Conservation (phyloP, 2,888 invertebrate species). For the Drosophila nr. fundita region DNA sequence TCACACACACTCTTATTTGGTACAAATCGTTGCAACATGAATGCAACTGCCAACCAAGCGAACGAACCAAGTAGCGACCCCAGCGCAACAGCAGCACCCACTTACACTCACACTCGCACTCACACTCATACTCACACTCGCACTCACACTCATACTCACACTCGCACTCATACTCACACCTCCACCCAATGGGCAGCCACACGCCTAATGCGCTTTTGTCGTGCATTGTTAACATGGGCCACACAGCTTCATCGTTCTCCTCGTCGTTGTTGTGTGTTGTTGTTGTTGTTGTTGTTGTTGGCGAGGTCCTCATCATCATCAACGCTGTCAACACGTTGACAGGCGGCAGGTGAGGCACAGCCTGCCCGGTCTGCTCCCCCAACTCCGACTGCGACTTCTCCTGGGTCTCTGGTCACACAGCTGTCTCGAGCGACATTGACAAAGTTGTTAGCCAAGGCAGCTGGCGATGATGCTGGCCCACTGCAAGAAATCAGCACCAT, state of each 20-base stretch:
- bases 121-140: background rate
- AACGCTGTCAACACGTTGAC: slow-evolving; percentile 73
- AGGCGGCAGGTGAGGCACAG: slow-evolving; percentile 40
- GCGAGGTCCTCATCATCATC: slow-evolving; percentile 56
- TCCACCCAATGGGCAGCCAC: slow-evolving; percentile 44
- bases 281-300: slow-evolving; percentile 8
- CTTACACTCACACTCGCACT: background rate
- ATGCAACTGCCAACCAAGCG: slow-evolving; percentile 64
- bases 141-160: background rate
- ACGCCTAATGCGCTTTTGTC: slow-evolving; percentile 75
- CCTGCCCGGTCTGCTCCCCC: slow-evolving; percentile 11
- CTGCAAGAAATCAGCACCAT: slow-evolving; percentile 5
- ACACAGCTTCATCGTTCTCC: slow-evolving; percentile 26
- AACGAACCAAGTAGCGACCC: slow-evolving; percentile 49
- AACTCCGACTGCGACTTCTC: background rate
- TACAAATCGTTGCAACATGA: slow-evolving; percentile 71
- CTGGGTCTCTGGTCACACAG: slow-evolving; percentile 33
- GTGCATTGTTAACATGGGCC: slow-evolving; percentile 63
- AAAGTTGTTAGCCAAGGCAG: slow-evolving; percentile 59
- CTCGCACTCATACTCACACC: background rate
- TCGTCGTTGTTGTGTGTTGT: slow-evolving; percentile 6
- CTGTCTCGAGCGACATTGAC: slow-evolving; percentile 61
- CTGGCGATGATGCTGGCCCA: slow-evolving; percentile 10
- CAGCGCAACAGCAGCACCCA: background rate
- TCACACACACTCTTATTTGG: slow-evolving; percentile 50